A percentile compares a stretch with the other conserved stretches of the same genome.
Evolutionary conservation across 2,113 vertebrate genomes (phyloP).

Genomic region (Noturus placidus): DNA sequence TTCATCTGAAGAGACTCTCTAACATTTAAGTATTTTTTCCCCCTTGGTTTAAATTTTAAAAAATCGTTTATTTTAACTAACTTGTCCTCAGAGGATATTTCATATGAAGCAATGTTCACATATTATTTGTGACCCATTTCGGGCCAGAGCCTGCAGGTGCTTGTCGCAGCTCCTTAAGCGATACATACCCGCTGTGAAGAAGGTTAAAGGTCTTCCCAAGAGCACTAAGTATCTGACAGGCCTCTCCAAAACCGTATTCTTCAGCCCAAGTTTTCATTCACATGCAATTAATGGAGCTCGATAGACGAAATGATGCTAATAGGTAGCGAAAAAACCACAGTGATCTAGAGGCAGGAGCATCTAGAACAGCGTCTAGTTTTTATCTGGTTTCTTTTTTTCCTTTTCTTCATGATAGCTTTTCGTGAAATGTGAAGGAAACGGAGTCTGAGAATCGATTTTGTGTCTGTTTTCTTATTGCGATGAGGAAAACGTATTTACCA

Average conservation of each 20-base stretch:
- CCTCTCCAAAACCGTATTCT: conserved; percentile 80
- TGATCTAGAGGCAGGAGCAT: conserved; percentile 6
- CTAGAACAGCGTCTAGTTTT: not conserved
- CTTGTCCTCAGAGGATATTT: conserved; percentile 25
- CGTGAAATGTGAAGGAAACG: not conserved
- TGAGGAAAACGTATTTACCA: not conserved
- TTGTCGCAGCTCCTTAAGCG: conserved; percentile 74
- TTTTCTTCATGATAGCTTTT: not conserved
- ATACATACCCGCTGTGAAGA: conserved; percentile 71
- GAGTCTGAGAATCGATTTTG: not conserved
- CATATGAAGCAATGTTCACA: conserved; percentile 13
- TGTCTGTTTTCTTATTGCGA: not conserved
- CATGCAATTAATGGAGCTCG: conserved; percentile 79
- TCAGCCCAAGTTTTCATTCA: conserved; percentile 78
- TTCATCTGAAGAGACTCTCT: not conserved
- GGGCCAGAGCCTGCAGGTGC: conserved; percentile 74
- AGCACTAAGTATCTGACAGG: conserved; percentile 79
- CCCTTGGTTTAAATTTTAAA: not conserved
- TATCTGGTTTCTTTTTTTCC: not conserved
- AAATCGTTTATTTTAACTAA: not conserved
- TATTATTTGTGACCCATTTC: conserved; percentile 59
- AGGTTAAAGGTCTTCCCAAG: conserved; percentile 81
- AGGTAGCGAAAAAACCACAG: conserved; percentile 64
- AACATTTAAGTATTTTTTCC: not conserved
- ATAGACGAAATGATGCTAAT: conserved; percentile 83